phyloP scores from a whole-genome alignment of 2,113 vertebrate species.

The Scatophagus argus region DNA sequence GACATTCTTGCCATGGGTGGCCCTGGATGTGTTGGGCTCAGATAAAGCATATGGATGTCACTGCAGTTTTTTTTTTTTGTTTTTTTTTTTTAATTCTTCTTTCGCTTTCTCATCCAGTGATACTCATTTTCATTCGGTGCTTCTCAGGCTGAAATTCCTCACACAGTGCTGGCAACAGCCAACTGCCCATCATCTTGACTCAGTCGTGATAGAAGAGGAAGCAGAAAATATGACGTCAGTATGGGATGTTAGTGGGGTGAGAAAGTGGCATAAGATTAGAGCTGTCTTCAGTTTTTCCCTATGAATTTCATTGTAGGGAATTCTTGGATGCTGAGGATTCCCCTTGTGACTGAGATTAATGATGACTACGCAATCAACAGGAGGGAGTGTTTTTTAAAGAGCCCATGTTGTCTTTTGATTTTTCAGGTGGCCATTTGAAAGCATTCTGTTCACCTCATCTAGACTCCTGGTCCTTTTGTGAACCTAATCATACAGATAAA shows the following conservation, averaged over 20 bases:
- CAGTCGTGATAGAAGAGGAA: constrained; percentile 59
- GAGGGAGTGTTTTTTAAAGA: background rate
- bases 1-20: constrained; percentile 55
- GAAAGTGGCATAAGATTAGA: constrained; percentile 5
- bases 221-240: constrained; percentile 60
- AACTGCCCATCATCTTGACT: constrained; percentile 59
- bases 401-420: background rate
- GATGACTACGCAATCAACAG: background rate
- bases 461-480: background rate
- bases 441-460: background rate
- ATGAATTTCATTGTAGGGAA: constrained; percentile 15
- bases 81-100: constrained; percentile 21
- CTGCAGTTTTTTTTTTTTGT: constrained; percentile 39
- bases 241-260: constrained; percentile 12
- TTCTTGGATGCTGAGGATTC: constrained; percentile 11
- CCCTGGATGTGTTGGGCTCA: constrained; percentile 36
- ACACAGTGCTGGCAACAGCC: constrained; percentile 66
- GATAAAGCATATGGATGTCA: constrained; percentile 59
- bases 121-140: constrained; percentile 67
- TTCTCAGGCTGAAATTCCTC: constrained; percentile 79
- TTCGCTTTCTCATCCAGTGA: constrained; percentile 57
- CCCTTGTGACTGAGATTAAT: background rate
- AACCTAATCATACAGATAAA: background rate
- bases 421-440: background rate
- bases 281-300: constrained; percentile 21